Evolutionary conservation across 2,888 invertebrate genomes (phyloP), one percentile per base, ranked within the genome.

Genomic region (Tetragonisca angustula): DNA sequence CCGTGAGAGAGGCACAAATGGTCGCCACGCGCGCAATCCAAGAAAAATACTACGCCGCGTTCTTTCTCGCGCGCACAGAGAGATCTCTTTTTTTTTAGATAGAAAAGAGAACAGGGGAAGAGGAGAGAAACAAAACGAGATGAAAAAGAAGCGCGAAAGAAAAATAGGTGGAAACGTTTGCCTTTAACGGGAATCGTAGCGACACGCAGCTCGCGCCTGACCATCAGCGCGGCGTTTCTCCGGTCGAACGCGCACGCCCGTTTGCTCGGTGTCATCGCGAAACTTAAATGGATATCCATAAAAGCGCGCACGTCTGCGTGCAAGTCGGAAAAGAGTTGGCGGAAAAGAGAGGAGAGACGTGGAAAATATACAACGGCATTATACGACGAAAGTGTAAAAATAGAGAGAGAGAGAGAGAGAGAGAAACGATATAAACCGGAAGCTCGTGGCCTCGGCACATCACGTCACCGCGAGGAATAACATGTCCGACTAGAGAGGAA

Each of bases 231-330:
- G 62, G 43, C 11, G 62, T 17, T 17, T 17, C 17, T 59, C 73
- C 73, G 78, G 64, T 79, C 69, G 81, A 77, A 65, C 77, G 59
- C 67, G 72, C 65, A 59, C 78, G 62, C 54, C 21, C 56, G 32
- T 32, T 32, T 32, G 13, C 13, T 13, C 43, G 56, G 24, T 43
- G 74, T 24, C 74, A 54, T 74, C 67, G 80, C 76, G 76, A 78
- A 89, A 89, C 89, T 89, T 84, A 84, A 89, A 89, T 86, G 89
- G 79, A 81, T 79, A 80, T 81, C 84, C 86, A 84, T 89, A 89
- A 89, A 89, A 83, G 83, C 81, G 84, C 81, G 81, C 84, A 86
- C 79, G 80, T 78, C 76, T 88, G 88, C 79, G 85, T 87, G 88
- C 84, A 84, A 86, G 86, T 84, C 81, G 86, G 75, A 75, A 83